These are phyloP conservation scores for Lasius fuliginosus DNA, from an alignment of 2,888 invertebrate species.

Conservation along the genomic window DNA sequence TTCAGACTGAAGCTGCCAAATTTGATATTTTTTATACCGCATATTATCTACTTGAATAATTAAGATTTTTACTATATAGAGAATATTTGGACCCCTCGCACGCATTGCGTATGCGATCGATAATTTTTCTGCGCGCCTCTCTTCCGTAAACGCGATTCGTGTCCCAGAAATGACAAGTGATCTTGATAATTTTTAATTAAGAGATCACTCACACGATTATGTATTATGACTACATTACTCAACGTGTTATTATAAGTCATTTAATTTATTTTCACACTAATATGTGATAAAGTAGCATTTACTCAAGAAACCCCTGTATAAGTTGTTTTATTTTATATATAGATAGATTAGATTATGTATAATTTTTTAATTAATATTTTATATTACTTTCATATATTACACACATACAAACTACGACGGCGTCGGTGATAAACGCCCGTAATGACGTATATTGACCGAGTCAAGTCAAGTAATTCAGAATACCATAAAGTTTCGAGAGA, in stretches of 20 bases:
- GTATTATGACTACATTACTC: conserved; percentile 15
- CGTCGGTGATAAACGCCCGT: not conserved
- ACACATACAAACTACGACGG: not conserved
- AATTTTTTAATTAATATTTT: conserved; percentile 19
- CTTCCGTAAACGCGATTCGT: conserved; percentile 37
- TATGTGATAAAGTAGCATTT: conserved; percentile 48
- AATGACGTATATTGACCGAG: not conserved
- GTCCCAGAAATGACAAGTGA: conserved; percentile 19
- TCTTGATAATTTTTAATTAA: conserved; percentile 21
- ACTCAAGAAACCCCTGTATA: conserved; percentile 19
- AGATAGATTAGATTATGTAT: conserved; percentile 24
- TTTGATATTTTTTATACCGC: conserved; percentile 41
- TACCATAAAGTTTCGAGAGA: not conserved
- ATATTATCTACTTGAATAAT: not conserved
- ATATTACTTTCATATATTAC: not conserved
- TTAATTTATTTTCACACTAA: conserved; percentile 50
- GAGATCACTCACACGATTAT: not conserved
- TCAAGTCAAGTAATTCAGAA: not conserved
- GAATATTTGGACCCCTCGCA: not conserved
- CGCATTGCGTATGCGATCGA: not conserved
- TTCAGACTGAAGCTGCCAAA: conserved; percentile 42
- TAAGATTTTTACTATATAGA: conserved; percentile 16
- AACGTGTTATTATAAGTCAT: conserved; percentile 36
- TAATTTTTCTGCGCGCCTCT: not conserved
- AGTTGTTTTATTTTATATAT: conserved; percentile 42